A percentile compares a stretch with the other conserved stretches of the same genome.
phyloP scores from a whole-genome alignment of 2,113 vertebrate genomes.

The Nipponia nippon region DNA sequence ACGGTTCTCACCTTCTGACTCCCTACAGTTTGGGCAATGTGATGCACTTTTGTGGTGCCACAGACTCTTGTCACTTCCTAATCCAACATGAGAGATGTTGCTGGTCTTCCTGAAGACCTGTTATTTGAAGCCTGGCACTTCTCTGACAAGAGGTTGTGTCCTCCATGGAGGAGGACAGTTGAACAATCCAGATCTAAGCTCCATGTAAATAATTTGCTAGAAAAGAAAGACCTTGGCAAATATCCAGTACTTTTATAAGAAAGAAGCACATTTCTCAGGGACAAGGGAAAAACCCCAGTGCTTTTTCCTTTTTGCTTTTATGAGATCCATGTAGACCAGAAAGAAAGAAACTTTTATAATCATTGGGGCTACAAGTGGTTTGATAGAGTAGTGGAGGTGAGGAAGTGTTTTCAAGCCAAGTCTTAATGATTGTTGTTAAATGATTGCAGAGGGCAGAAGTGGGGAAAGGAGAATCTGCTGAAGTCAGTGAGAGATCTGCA shows the following conservation, averaged over 20 bases:
- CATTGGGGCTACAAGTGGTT: background rate
- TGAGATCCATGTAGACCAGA: background rate
- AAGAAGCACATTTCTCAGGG: background rate
- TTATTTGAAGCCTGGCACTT: background rate
- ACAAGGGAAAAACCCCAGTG: fast-evolving
- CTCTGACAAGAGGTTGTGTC: background rate
- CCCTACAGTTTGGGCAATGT: background rate
- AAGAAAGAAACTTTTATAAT: background rate
- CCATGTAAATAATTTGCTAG: background rate
- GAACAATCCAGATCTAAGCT: background rate
- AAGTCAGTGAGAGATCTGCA: background rate
- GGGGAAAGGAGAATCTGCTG: background rate
- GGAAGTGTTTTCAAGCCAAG: background rate
- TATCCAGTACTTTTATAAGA: background rate
- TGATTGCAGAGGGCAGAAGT: background rate
- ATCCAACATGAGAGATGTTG: background rate
- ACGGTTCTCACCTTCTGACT: background rate
- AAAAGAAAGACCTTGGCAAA: background rate
- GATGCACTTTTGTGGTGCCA: fast-evolving
- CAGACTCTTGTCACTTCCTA: background rate
- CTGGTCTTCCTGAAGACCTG: background rate
- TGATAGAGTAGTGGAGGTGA: background rate
- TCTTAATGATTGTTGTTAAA: background rate
- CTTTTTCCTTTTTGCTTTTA: background rate
- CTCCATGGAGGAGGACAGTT: background rate